Conservation (phyloP, 2,797 vertebrate genomes). For the Tragelaphus eurycerus region DNA sequence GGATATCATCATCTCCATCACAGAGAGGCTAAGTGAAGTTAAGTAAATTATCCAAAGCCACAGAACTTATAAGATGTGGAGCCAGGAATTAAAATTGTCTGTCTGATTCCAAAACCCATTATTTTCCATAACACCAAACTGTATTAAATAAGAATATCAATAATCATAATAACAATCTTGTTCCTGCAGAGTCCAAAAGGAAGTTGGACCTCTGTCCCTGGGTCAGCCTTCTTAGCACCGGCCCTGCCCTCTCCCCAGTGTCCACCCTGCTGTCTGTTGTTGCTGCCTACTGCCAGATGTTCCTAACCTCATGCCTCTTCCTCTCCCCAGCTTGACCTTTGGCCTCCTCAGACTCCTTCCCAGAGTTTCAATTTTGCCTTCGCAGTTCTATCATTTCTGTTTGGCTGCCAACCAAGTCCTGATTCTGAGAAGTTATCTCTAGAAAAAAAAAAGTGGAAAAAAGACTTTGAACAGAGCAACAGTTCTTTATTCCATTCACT, state of each 20-base stretch:
- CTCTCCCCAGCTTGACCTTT: neutral
- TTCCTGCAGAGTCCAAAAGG: neutral
- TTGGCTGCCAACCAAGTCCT: neutral
- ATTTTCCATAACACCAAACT: conserved; percentile 27
- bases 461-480: neutral
- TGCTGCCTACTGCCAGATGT: neutral
- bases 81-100: conserved; percentile 34
- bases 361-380: neutral
- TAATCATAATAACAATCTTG: neutral
- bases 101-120: conserved; percentile 7
- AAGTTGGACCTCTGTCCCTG: neutral
- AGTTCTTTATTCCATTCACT: neutral
- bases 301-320: neutral
- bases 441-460: neutral
- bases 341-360: neutral
- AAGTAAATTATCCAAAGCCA: conserved; percentile 37
- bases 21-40: neutral
- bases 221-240: neutral
- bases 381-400: neutral
- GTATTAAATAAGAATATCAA: neutral
- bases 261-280: neutral
- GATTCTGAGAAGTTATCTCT: neutral
- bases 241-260: neutral
- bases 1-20: neutral
- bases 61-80: neutral